Evolutionary conservation across 2,797 vertebrate species (phyloP), one percentile per base, ranked within the genome.

Genomic region (Argentina silus): DNA sequence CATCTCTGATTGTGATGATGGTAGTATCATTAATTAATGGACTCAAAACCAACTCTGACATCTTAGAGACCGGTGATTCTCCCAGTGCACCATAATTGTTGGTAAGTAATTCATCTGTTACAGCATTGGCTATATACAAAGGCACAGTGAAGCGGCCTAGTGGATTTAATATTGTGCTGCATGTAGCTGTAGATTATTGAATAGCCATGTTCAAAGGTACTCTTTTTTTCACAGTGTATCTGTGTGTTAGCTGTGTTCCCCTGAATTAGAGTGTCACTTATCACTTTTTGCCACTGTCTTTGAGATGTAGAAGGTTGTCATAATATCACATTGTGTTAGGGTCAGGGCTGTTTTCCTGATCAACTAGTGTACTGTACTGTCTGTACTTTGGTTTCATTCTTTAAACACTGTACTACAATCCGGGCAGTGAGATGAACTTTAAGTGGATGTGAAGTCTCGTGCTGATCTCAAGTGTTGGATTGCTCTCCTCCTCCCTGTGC

Each of bases 1-100:
- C 14, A 36, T 60, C 12, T 36, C 57, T 60, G 57, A 60, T 60
- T 60, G 57, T 36, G 57, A 60, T 36, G 57, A 60, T 60, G 57
- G 57, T 36, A 27, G 57, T 60, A 60, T 23, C 57, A 60, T 60
- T 60, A 36, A 36, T 60, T 5, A 36, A 60, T 60, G 57, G 23
- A 12, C 3, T 59, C 21, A 21, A 12, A 23, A 36, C 21, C 57
- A 12, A 23, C 57, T n/a, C 50, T 50, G 14, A 53, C 50, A 53
- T 53, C 0, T 53, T 15, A 15, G 14, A 53, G 50, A 53, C 50
- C 50, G 14, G n/a, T 53, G n/a, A 53, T 53, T 53, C 15, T n/a
- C n/a, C 14, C 50, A 53, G n/a, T 15, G 15, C 4, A 53, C 50
- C 50, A 60, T 60, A 5, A 11, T 60, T 19, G 19, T 27, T 5